Evolutionary conservation across 2,888 invertebrate genomes (phyloP).

Genomic region (Lithophane leautieri): DNA sequence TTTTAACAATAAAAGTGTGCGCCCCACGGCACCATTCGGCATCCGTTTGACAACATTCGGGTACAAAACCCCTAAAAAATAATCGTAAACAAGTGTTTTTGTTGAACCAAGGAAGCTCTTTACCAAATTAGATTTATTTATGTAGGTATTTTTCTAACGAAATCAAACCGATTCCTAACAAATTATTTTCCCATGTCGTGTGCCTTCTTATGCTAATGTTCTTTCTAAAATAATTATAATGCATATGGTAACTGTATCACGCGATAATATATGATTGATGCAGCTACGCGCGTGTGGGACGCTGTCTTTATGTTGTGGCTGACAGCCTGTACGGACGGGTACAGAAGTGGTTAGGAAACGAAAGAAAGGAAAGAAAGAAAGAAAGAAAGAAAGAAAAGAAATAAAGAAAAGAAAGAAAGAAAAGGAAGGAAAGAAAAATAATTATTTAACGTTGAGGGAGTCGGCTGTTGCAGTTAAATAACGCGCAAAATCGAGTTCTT

Average conservation of each 20-base stretch:
- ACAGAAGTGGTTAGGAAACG: constrained; percentile 19
- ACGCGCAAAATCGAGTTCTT: neutral
- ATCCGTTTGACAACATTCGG: too few species aligned
- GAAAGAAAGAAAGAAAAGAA: too few species aligned
- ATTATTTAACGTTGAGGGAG: neutral
- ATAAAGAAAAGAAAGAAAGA: too few species aligned
- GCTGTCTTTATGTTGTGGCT: constrained; percentile 21
- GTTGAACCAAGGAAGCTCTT: too few species aligned
- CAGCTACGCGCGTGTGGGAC: constrained; percentile 76
- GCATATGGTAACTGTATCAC: constrained; percentile 72
- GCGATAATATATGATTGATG: constrained; percentile 84
- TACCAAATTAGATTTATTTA: too few species aligned
- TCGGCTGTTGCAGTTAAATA: neutral
- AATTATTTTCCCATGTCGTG: constrained; percentile 46
- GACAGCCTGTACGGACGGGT: constrained; percentile 9
- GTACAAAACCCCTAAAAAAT: too few species aligned
- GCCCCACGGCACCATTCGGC: too few species aligned
- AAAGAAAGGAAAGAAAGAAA: too few species aligned
- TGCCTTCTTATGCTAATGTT: constrained; percentile 75
- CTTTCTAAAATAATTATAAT: constrained; percentile 84
- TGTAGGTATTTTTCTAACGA: neutral
- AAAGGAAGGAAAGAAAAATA: too few species aligned
- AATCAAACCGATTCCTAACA: constrained; percentile 54
- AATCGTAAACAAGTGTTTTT: too few species aligned
- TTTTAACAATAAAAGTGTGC: too few species aligned